These are phyloP conservation scores for Orchesella cincta DNA, from an alignment of 1,140 invertebrate genomes.

Conservation along the genomic window DNA sequence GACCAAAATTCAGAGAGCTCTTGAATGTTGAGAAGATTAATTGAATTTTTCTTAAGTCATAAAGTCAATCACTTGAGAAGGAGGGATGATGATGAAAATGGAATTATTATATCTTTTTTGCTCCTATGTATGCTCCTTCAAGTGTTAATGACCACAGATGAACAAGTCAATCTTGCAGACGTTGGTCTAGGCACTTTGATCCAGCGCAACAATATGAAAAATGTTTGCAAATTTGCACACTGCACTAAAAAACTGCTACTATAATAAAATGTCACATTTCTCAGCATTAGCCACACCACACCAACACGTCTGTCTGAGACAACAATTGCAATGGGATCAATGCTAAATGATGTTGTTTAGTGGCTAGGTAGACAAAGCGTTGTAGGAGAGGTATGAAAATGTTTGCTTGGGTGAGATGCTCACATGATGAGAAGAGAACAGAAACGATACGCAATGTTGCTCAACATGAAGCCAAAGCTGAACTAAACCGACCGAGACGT, in stretches of 20 bases:
- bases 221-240: neutral
- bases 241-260: neutral
- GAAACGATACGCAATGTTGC: constrained; percentile 6
- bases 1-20: neutral
- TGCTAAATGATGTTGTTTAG: no score
- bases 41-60: neutral
- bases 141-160: neutral
- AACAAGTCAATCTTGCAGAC: neutral
- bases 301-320: neutral
- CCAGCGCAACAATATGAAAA: neutral
- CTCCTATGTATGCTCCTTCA: neutral
- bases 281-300: neutral
- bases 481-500: constrained; percentile 4
- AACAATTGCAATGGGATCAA: neutral
- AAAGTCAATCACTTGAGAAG: neutral
- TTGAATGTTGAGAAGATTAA: neutral
- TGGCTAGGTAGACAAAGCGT: no score
- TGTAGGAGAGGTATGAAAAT: no score
- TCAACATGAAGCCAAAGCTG: neutral
- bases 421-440: no score
- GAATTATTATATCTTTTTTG: no score
- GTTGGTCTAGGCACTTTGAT: neutral
- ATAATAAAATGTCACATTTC: neutral
- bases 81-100: neutral
- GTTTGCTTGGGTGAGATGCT: no score